phyloP scores from a whole-genome alignment of 2,888 invertebrate species.

The Leuctra nigra region DNA sequence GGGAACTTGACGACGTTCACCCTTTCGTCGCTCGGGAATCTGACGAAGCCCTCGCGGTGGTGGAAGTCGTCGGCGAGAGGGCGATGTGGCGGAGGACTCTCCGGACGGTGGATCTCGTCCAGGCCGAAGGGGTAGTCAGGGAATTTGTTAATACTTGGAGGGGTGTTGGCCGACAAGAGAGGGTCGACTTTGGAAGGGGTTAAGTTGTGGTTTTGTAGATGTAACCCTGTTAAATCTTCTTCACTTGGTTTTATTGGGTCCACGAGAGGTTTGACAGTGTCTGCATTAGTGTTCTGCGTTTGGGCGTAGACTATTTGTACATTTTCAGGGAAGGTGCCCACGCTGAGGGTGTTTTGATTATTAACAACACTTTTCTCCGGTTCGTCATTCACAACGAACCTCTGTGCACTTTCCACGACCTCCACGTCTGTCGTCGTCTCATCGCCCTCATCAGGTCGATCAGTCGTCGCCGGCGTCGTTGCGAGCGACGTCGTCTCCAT shows the following conservation, averaged over 20 bases:
- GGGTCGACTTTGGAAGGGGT: neutral
- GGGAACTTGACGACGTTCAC: conserved; percentile 1
- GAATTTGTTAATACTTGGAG: neutral
- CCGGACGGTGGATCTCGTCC: neutral
- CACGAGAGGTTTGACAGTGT: too few species aligned
- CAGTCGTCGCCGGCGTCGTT: neutral
- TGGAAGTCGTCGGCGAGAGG: neutral
- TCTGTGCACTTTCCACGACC: neutral
- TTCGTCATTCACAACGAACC: too few species aligned
- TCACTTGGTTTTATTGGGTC: neutral
- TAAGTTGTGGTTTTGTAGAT: neutral
- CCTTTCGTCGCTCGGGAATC: neutral
- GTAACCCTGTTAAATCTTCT: neutral
- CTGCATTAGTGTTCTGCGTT: too few species aligned
- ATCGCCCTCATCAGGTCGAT: neutral
- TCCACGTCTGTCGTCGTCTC: neutral
- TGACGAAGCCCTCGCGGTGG: neutral
- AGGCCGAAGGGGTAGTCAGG: neutral
- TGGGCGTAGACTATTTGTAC: too few species aligned
- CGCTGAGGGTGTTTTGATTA: neutral
- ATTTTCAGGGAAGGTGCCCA: too few species aligned
- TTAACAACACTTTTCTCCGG: neutral
- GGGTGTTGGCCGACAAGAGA: neutral
- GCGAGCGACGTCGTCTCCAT: neutral
- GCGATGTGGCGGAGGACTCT: neutral